Evolutionary conservation across 2,888 invertebrate genomes (phyloP).

Genomic region (Iphiclides podalirius): DNA sequence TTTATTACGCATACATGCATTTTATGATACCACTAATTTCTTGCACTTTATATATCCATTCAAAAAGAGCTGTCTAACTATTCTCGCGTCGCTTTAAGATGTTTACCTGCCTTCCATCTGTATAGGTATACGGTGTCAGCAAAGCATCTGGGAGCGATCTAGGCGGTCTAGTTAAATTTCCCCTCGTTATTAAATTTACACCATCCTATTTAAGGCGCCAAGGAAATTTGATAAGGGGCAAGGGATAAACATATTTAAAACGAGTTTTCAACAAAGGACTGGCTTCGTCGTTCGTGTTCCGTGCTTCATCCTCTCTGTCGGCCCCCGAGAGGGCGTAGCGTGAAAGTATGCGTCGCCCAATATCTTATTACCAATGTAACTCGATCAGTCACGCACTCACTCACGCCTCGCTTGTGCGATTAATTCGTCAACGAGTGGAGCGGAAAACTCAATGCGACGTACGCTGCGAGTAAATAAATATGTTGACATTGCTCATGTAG

Average conservation of each 20-base stretch:
- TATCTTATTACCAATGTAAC: conserved; percentile 32
- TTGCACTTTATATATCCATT: too few relatives aligned
- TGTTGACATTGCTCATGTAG: conserved; percentile 24
- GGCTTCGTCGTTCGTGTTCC: conserved; percentile 1
- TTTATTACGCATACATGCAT: too few relatives aligned
- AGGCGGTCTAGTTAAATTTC: not conserved
- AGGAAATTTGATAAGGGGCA: conserved; percentile 8
- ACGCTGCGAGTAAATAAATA: conserved; percentile 29
- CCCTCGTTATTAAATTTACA: not conserved
- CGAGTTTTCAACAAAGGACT: not conserved
- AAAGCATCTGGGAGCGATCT: not conserved
- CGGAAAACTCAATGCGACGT: conserved; percentile 34
- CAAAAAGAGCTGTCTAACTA: too few relatives aligned
- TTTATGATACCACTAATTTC: too few relatives aligned
- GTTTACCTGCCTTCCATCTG: too few relatives aligned
- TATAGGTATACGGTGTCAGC: too few relatives aligned
- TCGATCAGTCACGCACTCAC: conserved; percentile 27
- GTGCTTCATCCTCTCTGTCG: conserved; percentile 6
- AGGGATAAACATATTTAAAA: conserved; percentile 5
- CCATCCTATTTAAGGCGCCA: not conserved
- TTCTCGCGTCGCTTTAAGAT: too few relatives aligned
- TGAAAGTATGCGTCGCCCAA: conserved; percentile 22
- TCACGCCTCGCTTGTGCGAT: conserved; percentile 32
- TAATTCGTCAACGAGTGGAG: conserved; percentile 36
- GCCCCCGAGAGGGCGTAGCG: conserved; percentile 16